Base-by-base conservation (phyloP, 2,797 vertebrate genomes). In the Poeciliopsis gracilis region DNA sequence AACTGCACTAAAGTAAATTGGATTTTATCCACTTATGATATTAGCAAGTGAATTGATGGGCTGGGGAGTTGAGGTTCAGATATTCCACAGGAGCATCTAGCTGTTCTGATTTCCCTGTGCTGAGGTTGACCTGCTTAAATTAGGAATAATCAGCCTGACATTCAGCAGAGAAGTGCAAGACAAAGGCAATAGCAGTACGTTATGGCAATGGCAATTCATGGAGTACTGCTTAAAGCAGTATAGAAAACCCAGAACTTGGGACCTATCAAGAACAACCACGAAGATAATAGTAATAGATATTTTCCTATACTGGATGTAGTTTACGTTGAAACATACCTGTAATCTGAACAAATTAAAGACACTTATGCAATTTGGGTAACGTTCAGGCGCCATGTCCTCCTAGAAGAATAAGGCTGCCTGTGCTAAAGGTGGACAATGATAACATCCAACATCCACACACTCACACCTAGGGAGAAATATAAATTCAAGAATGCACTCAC, bases 401-500 rank as follows among this genome's bases (percentile, higher is more conserved):
- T 18, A 33, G 7, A 33, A 33, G 28, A 33, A n/a, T 23, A 51
- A 23, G 49, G 16, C 49, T 13, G 30, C 59, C 28, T 33, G 30
- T 2, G 47, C 18, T 49, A 4, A 49, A 61, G n/a, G 4, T 59
- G 28, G 6, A 30, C 59, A 61, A 23, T 51, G 20, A 51, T 3
- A 23, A 51, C 20, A 51, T 51, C 49, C 49, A 8, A n/a, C n/a
- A n/a, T n/a, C n/a, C n/a, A n/a, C n/a, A n/a, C n/a, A n/a, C n/a
- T n/a, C n/a, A n/a, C n/a, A n/a, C n/a, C n/a, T n/a, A n/a, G n/a
- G n/a, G n/a, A 43, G 49, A 15, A 72, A 90, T 47, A 92, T 69
- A 90, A 13, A 18, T 23, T 7, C 36, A 38, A 20, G 8, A 66
- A 23, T 66, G 20, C 91, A 97, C 97, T 98, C 96, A 98, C 97